A percentile compares a stretch with the other conserved stretches of the same genome.
Conservation (phyloP, 1,140 invertebrate species). For the Andricus grossulariae region DNA sequence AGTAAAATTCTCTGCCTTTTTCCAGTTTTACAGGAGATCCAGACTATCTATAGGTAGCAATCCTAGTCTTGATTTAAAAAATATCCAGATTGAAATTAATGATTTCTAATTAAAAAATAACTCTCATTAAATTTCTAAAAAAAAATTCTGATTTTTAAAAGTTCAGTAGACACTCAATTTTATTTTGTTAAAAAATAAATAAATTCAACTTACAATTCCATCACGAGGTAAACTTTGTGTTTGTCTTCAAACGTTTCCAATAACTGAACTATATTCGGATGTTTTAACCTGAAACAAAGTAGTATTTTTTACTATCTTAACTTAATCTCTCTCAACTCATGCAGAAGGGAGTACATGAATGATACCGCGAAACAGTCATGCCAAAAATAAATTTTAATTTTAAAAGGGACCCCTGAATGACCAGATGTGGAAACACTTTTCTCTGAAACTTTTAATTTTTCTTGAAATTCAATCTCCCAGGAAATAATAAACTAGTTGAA, state of each 20-base stretch:
- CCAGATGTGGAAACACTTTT: neutral
- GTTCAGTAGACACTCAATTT: neutral
- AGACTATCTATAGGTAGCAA: too few species aligned
- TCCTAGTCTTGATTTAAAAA: too few species aligned
- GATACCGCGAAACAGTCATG: constrained; percentile 6
- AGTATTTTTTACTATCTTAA: neutral
- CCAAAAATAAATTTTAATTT: neutral
- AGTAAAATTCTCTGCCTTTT: too few species aligned
- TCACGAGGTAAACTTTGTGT: constrained; percentile 97
- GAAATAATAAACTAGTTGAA: too few species aligned
- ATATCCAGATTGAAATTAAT: too few species aligned
- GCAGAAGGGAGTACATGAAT: constrained; percentile 7
- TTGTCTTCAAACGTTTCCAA: constrained; percentile 99
- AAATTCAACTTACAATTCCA: constrained; percentile 93
- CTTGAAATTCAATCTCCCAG: neutral
- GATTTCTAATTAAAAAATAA: too few species aligned
- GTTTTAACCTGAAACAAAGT: constrained; percentile 89
- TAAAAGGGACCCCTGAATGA: neutral
- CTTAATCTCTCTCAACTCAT: neutral
- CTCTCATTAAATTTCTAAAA: too few species aligned
- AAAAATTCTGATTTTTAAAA: too few species aligned
- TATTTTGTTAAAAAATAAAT: constrained; percentile 20
- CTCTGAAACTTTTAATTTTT: neutral
- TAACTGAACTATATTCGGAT: constrained; percentile 99
- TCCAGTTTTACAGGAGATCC: too few species aligned